phyloP scores from a whole-genome alignment of 1,140 invertebrate genomes.

The Drosophila arizonae region DNA sequence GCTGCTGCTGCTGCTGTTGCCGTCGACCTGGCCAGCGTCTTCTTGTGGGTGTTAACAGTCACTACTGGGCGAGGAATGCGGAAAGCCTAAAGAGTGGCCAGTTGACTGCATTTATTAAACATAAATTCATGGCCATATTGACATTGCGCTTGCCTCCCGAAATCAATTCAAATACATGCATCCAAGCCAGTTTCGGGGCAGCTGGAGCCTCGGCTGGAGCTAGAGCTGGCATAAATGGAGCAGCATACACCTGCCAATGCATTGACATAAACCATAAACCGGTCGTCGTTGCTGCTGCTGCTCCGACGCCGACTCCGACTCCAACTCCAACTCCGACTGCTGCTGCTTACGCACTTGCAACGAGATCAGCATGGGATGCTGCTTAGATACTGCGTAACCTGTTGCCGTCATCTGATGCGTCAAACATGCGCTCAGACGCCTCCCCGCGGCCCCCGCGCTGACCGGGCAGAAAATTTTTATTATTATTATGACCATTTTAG shows the following conservation, averaged over 20 bases:
- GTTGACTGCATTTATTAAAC: conserved; percentile 64
- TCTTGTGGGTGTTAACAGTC: conserved; percentile 53
- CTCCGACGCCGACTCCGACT: too few relatives aligned
- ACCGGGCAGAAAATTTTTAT: conserved; percentile 71
- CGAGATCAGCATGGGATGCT: conserved; percentile 51
- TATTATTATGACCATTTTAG: conserved; percentile 80
- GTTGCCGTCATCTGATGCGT: conserved; percentile 72
- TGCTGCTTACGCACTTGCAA: conserved; percentile 69
- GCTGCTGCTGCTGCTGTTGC: too few relatives aligned
- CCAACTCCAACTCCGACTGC: too few relatives aligned
- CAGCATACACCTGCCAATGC: conserved; percentile 74
- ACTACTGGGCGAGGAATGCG: conserved; percentile 57
- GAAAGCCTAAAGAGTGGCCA: conserved; percentile 44
- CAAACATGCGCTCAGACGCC: conserved; percentile 80
- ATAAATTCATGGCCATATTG: conserved; percentile 66
- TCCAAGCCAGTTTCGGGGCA: conserved; percentile 35
- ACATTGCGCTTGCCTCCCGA: conserved; percentile 37
- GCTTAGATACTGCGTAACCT: conserved; percentile 50
- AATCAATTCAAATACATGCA: conserved; percentile 63
- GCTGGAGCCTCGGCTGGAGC: neutral
- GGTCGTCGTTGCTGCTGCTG: conserved; percentile 44
- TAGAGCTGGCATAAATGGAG: conserved; percentile 63
- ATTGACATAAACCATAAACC: conserved; percentile 78
- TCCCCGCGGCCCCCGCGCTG: conserved; percentile 41
- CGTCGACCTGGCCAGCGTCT: neutral